Conservation (phyloP, 2,113 vertebrate genomes). For the Megalops atlanticus region DNA sequence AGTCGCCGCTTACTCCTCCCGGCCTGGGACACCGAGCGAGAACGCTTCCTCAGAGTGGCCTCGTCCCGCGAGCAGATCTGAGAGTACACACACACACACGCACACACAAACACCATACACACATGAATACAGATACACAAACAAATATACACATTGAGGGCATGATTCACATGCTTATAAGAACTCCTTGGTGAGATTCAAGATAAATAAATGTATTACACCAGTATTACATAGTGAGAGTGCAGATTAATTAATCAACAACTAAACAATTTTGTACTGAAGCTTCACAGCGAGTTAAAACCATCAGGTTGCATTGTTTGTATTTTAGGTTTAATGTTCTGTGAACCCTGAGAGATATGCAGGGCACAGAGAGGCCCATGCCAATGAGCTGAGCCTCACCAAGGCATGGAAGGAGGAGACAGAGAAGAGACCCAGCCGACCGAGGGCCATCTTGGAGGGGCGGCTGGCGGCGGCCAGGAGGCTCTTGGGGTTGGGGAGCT, state of each 20-base stretch:
- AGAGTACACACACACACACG: conserved; percentile 1
- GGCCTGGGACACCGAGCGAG: conserved; percentile 72
- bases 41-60: conserved; percentile 73
- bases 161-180: neutral
- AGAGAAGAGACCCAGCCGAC: conserved; percentile 86
- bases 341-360: no score
- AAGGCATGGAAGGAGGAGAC: conserved; percentile 93
- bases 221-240: no score
- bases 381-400: conserved; percentile 62
- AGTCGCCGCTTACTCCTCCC: conserved; percentile 74
- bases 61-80: conserved; percentile 90
- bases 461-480: conserved; percentile 85
- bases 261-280: no score
- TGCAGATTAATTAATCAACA: no score
- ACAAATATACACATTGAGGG: neutral
- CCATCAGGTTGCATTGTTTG: no score
- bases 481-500: conserved; percentile 91
- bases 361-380: neutral
- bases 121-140: conserved; percentile 8
- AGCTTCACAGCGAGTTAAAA: no score
- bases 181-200: neutral
- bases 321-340: no score
- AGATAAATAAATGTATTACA: no score
- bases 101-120: conserved; percentile 11
- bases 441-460: conserved; percentile 83